These are phyloP conservation scores for Acromyrmex heyeri DNA, from an alignment of 1,140 invertebrate species.

Conservation along the genomic window DNA sequence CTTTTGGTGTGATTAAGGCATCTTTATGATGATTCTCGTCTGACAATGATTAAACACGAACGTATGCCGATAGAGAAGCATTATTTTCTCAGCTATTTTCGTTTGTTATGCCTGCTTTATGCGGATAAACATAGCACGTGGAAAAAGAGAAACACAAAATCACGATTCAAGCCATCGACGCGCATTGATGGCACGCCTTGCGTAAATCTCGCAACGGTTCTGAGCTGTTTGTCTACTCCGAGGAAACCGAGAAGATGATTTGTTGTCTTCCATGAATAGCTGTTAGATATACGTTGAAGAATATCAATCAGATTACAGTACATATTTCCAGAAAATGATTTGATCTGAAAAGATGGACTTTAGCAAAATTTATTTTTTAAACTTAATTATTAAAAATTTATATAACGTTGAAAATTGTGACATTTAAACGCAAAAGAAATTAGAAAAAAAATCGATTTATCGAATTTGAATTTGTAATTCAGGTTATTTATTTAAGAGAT, in stretches of 20 bases:
- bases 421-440: neutral
- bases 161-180: slow-evolving; percentile 20
- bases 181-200: slow-evolving; percentile 16
- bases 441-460: neutral
- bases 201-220: slow-evolving; percentile 25
- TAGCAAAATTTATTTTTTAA: neutral
- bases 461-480: neutral
- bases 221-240: slow-evolving; percentile 34
- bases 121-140: slow-evolving; percentile 39
- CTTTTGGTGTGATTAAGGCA: neutral
- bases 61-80: neutral
- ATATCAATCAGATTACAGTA: slow-evolving; percentile 24
- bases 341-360: neutral
- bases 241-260: slow-evolving; percentile 41
- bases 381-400: neutral
- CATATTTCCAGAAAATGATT: neutral
- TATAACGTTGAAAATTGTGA: neutral
- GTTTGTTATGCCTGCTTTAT: slow-evolving; percentile 52
- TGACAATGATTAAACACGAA: neutral
- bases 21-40: neutral
- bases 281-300: neutral
- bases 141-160: slow-evolving; percentile 19
- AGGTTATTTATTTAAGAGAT: neutral
- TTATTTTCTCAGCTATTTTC: slow-evolving; percentile 27
- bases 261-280: slow-evolving; percentile 42